Base-by-base conservation (phyloP, 2,797 vertebrate species). In the Manis javanica region DNA sequence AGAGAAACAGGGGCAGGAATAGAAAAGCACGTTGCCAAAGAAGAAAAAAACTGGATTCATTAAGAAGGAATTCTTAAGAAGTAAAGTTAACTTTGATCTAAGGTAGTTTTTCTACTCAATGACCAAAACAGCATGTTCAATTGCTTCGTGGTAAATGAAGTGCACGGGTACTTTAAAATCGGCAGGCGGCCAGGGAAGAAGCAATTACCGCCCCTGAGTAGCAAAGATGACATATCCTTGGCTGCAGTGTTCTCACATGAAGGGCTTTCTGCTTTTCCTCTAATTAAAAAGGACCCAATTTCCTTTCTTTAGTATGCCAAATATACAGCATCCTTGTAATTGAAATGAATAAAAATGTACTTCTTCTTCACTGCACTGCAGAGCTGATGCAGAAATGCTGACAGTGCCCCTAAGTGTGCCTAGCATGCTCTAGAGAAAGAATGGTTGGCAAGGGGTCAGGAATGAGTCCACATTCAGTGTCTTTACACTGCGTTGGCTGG, bases 361-460 rank as follows among this genome's bases (percentile, higher is more conserved):
- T n/a, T 55, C 5, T 15, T 37, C 69, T 66, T 29, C 13, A 0
- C 19, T 0, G 1, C 31, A 3, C 10, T 4, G 4, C 12, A 2
- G 53, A 55, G 10, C 13, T 46, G 29, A 57, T 0, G 8, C 0
- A 18, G 63, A 46, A 42, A 16, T 0, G 53, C 72, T 10, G 10
- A 3, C 29, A 8, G 1, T 12, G 0, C 26, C 18, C 8, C 42
- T 31, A 4, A 14, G 59, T 0, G n/a, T 3, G 3, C 7, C 46
- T 49, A 15, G 71, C 0, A 6, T 2, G 0, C 59, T 31, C 1
- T 0, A 7, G 15, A 34, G 3, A 55, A 19, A 6, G 9, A 2
- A 18, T 10, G 21, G n/a, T 0, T 10, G n/a, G 2, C 26, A 4
- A 6, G 1, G 1, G 3, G 23, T 46, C 2, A 0, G 26, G 26